Base-by-base conservation (phyloP, 2,113 vertebrate genomes). In the Agelaius phoeniceus region DNA sequence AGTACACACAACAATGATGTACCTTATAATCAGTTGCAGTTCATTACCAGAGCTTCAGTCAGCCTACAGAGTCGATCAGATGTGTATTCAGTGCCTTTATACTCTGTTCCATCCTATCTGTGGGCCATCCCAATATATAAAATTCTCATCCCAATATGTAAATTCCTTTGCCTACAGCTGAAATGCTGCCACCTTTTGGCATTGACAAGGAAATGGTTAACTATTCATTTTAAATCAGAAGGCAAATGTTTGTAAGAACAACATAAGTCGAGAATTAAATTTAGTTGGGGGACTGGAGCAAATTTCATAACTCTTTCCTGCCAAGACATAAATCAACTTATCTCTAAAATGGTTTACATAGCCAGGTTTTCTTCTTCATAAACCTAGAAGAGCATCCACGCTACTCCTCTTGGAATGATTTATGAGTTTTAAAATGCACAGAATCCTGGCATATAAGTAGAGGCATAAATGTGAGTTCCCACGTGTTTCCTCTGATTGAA, bases 131-230 rank as follows among this genome's bases (percentile, higher is more conserved):
- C 63, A 27, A 2, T 37, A 31, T 37, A 66, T 20, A 67, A 85
- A 83, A 87, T 49, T 82, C 39, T 83, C 16, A 55, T 69, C 66
- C 81, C 59, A 22, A 0, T 77, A 71, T 51, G 39, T 62, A 83
- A 88, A 90, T 93, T 63, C 9, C 41, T 88, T 86, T 86, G 44
- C 85, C 65, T 95, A 2, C 49, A 77, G 31, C 88, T 87, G 83
- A 90, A 94, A 71, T 93, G 83, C 92, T 95, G 90, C 92, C 76
- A 84, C 62, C 76, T 94, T 94, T 94, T 84, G 88, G 86, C 46
- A 46, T 54, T 61, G 44, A 54, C 73, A 79, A 51, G 90, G 59
- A 94, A 96, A 78, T 51, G 61, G 69, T 90, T 84, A 78, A 81
- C 88, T 93, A 79, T 94, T 93, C 28, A 71, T 95, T 93, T 86